Conservation (phyloP, 2,113 vertebrate species). For the Nanger granti region DNA sequence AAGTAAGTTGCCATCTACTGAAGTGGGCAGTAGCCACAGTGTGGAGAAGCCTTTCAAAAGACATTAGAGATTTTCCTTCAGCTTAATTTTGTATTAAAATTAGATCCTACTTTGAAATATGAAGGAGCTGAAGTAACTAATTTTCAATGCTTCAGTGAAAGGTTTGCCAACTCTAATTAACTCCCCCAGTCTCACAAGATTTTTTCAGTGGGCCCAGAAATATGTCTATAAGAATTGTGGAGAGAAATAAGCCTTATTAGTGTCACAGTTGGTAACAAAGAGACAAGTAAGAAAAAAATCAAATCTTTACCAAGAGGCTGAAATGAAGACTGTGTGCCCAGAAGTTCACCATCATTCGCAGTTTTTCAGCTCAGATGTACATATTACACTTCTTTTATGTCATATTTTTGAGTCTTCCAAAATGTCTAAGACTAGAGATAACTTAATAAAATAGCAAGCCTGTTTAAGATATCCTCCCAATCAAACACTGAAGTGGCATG, state of each 20-base stretch:
- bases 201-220: conserved; percentile 31
- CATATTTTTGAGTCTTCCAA: background rate
- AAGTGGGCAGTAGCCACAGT: rapidly evolving
- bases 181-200: conserved; percentile 29
- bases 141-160: conserved; percentile 31
- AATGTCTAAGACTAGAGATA: background rate
- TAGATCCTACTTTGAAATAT: conserved; percentile 30
- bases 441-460: background rate
- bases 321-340: background rate
- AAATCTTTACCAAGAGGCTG: background rate
- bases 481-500: background rate
- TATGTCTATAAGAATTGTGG: conserved; percentile 12
- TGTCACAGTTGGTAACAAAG: conserved; percentile 26
- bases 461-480: background rate
- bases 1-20: too few species aligned
- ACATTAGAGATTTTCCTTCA: background rate
- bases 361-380: background rate
- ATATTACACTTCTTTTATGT: background rate
- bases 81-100: conserved; percentile 36
- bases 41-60: background rate
- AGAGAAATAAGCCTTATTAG: conserved; percentile 30
- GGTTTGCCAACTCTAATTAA: conserved; percentile 54
- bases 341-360: background rate
- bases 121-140: conserved; percentile 30
- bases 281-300: conserved; percentile 14